These are phyloP conservation scores for Thymelicus acteon DNA, from an alignment of 2,888 invertebrate species.

Conservation along the genomic window DNA sequence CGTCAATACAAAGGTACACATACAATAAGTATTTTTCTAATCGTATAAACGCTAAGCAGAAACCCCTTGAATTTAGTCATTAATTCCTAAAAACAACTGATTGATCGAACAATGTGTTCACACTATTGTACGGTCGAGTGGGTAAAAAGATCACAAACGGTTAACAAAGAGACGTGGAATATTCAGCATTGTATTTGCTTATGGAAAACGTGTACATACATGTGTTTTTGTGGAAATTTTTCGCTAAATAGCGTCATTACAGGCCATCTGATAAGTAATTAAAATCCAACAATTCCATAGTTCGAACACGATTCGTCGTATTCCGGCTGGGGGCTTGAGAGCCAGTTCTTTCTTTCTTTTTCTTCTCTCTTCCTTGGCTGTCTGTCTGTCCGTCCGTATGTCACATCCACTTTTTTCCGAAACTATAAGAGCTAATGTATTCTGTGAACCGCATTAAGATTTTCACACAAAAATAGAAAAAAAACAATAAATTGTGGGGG, in stretches of 20 bases:
- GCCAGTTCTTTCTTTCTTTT: too few species aligned
- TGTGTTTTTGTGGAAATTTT: neutral
- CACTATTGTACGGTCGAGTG: conserved; percentile 20
- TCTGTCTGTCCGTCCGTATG: too few species aligned
- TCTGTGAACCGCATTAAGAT: too few species aligned
- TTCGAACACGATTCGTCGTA: too few species aligned
- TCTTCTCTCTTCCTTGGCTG: too few species aligned
- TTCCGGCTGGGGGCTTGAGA: too few species aligned
- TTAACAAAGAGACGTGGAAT: conserved; percentile 7
- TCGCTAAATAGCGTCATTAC: neutral
- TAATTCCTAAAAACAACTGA: conserved; percentile 11
- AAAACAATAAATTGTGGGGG: too few species aligned
- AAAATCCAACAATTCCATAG: too few species aligned
- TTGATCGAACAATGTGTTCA: conserved; percentile 17
- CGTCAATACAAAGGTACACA: neutral
- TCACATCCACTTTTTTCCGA: too few species aligned
- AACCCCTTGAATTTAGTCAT: conserved; percentile 8
- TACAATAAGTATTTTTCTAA: neutral
- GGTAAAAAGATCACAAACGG: neutral
- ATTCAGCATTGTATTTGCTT: conserved; percentile 4
- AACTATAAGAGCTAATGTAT: too few species aligned
- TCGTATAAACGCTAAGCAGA: neutral
- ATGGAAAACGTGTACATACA: neutral
- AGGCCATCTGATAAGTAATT: neutral
- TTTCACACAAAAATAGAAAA: too few species aligned